Conservation (phyloP, 1,140 invertebrate genomes). For the Heliconius congener region DNA sequence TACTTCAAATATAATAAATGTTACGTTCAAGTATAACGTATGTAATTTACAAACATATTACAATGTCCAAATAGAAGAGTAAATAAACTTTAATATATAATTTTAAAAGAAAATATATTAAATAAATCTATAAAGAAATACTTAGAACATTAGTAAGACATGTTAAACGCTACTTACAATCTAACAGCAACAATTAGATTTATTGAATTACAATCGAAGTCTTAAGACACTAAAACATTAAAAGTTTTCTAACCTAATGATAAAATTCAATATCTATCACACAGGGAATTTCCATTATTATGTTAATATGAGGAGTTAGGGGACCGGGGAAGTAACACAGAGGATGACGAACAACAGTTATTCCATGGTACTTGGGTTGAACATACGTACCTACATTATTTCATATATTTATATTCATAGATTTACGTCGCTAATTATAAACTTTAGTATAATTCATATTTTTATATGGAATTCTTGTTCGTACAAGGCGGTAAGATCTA, state of each 20-base stretch:
- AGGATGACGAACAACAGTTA: constrained; percentile 5
- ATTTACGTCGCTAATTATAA: background rate
- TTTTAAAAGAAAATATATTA: background rate
- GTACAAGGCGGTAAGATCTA: no score
- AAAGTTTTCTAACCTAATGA: constrained; percentile 32
- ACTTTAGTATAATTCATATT: background rate
- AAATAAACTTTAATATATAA: background rate
- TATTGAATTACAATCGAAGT: constrained; percentile 29
- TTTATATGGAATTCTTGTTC: no score
- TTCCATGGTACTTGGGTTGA: background rate
- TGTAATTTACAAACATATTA: background rate
- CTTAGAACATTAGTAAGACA: background rate
- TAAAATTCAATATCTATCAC: constrained; percentile 32
- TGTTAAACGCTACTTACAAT: background rate
- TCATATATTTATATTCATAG: background rate
- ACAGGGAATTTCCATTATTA: constrained; percentile 16
- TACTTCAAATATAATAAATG: constrained; percentile 6
- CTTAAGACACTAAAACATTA: constrained; percentile 32
- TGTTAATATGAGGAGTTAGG: background rate
- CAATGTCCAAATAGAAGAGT: background rate
- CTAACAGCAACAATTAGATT: constrained; percentile 36
- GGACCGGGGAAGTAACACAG: background rate
- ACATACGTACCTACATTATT: background rate
- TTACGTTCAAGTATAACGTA: background rate
- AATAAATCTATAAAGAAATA: background rate